Evolutionary conservation across 2,888 invertebrate species (phyloP).

Genomic region (Bibio marci): DNA sequence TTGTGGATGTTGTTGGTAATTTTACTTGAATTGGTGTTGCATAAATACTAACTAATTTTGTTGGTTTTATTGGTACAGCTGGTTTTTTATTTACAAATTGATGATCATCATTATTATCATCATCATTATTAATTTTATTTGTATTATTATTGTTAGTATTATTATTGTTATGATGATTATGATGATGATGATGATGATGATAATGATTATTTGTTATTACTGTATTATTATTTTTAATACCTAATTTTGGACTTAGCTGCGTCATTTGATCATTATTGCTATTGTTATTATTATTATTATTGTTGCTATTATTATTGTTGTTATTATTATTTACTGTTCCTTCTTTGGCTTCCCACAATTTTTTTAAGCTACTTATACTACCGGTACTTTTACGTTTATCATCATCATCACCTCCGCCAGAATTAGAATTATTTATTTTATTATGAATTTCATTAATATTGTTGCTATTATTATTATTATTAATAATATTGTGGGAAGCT

Average conservation of each 20-base stretch:
- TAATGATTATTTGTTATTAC: no score
- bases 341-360: slow-evolving; percentile 79
- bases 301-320: no score
- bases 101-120: slow-evolving; percentile 10
- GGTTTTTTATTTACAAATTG: slow-evolving; percentile 36
- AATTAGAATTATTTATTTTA: slow-evolving; percentile 12
- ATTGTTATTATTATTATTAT: no score
- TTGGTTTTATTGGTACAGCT: slow-evolving; percentile 49
- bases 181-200: no score
- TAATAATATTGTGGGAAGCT: no score
- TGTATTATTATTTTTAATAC: slow-evolving; percentile 31
- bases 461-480: slow-evolving; percentile 29
- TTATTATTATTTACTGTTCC: no score
- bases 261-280: slow-evolving; percentile 27
- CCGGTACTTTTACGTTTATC: slow-evolving; percentile 83
- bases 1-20: slow-evolving; percentile 24
- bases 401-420: slow-evolving; percentile 37
- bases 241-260: slow-evolving; percentile 48
- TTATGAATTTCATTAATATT: slow-evolving; percentile 24
- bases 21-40: slow-evolving; percentile 49
- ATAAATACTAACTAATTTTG: slow-evolving; percentile 44
- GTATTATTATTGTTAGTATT: slow-evolving; percentile 14
- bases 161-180: no score
- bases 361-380: slow-evolving; percentile 81
- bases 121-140: slow-evolving; percentile 10